Percentiles rank a stretch among this genome's conserved stretches.
Evolutionary conservation across 2,113 vertebrate genomes (phyloP).

Genomic region (Callipepla squamata): DNA sequence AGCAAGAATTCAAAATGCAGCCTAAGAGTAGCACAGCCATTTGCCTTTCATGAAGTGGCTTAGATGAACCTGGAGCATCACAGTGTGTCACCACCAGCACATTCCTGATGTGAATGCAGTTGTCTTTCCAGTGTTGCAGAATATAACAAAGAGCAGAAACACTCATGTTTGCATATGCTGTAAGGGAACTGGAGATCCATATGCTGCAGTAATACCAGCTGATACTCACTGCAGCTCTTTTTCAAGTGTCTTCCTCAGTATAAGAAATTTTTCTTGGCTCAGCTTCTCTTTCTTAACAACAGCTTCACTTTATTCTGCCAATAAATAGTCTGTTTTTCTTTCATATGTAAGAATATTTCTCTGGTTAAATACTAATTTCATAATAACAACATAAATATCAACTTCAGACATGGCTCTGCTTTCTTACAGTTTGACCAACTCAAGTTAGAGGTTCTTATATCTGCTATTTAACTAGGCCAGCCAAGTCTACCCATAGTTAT

Average conservation of each 20-base stretch:
- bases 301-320: background rate
- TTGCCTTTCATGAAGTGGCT: background rate
- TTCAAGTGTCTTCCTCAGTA: background rate
- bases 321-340: background rate
- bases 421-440: background rate
- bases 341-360: background rate
- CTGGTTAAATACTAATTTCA: background rate
- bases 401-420: background rate
- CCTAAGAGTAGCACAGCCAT: conserved; percentile 14
- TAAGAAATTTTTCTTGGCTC: background rate
- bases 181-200: background rate
- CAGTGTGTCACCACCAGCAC: background rate
- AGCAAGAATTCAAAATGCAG: conserved; percentile 61
- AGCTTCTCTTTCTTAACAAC: background rate
- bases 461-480: background rate
- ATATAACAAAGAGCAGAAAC: background rate
- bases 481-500: background rate
- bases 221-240: background rate
- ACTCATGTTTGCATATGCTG: background rate
- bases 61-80: conserved; percentile 13
- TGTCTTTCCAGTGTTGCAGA: background rate
- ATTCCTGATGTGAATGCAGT: background rate
- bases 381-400: background rate
- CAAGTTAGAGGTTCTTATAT: background rate
- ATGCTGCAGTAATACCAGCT: background rate